These are phyloP conservation scores for Natrix natrix DNA, from an alignment of 2,797 vertebrate species.

Conservation along the genomic window DNA sequence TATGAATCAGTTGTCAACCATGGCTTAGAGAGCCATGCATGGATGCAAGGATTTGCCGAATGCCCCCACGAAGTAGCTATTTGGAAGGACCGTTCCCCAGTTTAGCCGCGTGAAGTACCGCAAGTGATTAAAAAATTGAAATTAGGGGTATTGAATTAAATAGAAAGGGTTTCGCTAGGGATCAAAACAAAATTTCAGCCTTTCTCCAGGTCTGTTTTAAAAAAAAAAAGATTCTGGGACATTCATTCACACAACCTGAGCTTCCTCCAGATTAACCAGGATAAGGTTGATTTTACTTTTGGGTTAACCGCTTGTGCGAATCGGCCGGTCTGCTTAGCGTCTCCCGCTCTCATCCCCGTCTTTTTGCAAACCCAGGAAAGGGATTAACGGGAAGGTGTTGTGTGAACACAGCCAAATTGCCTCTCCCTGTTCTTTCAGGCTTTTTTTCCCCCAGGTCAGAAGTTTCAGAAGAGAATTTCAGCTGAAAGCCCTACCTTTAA, in stretches of 20 bases:
- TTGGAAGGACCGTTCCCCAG: neutral
- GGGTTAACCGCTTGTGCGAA: neutral
- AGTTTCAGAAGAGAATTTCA: neutral
- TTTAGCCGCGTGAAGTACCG: neutral
- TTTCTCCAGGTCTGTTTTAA: neutral
- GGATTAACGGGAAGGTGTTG: neutral
- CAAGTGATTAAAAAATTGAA: neutral
- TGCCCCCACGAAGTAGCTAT: neutral
- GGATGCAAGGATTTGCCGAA: neutral
- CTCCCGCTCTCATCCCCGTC: too few species aligned
- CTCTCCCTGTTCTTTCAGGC: too few species aligned
- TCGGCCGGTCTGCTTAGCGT: neutral
- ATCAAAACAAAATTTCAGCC: neutral
- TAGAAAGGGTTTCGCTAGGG: neutral
- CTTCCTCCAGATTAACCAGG: neutral
- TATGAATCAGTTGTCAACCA: neutral
- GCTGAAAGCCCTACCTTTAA: neutral
- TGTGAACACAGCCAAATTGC: neutral
- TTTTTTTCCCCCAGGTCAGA: neutral
- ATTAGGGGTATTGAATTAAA: neutral
- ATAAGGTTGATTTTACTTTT: neutral
- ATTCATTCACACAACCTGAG: neutral
- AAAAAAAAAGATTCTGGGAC: neutral
- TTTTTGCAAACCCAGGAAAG: neutral
- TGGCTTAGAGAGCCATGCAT: neutral